Base-by-base conservation (phyloP, 2,797 vertebrate species). In the Telmatherina bonti region DNA sequence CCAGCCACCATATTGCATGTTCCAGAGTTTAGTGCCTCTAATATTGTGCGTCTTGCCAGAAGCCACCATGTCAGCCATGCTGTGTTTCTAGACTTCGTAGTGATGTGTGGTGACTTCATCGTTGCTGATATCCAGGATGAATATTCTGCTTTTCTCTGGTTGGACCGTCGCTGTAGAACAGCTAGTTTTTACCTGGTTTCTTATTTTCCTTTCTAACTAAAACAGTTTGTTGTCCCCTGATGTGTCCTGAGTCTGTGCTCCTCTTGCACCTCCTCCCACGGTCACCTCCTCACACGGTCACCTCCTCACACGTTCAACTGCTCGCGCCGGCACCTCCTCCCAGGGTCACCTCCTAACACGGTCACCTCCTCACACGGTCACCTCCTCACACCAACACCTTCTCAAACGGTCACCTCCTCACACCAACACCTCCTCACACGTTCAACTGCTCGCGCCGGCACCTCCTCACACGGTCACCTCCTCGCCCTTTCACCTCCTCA, bases 11-110 rank as follows among this genome's bases (percentile, higher is more conserved):
- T 90, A 74, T 88, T 92, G 91, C 91, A 92, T 92, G 91, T 90
- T 89, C 85, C 88, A 87, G 85, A 91, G 89, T 89, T 86, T 91
- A 90, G 89, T 92, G 88, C 89, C 91, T 91, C 86, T 89, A 89
- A 84, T 90, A 84, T 87, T 80, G 87, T 89, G 88, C 88, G 87
- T 91, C 89, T 91, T 88, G 88, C 88, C 89, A 88, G 91, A 72
- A 89, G 88, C 84, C 90, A 84, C 88, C 87, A 88, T 89, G 90
- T 89, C 85, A 85, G 89, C 89, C 91, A 89, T 90, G 89, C 90
- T 88, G 91, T 92, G 86, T 91, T 89, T 85, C 81, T 91, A 89
- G 88, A 88, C 81, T 70, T 88, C 88, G 87, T 92, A 70, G 87
- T 88, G 82, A 87, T 67, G 84, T 89, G 84, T 85, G 88, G 88